phyloP scores from a whole-genome alignment of 2,113 vertebrate genomes.

The Poeciliopsis prolifica region DNA sequence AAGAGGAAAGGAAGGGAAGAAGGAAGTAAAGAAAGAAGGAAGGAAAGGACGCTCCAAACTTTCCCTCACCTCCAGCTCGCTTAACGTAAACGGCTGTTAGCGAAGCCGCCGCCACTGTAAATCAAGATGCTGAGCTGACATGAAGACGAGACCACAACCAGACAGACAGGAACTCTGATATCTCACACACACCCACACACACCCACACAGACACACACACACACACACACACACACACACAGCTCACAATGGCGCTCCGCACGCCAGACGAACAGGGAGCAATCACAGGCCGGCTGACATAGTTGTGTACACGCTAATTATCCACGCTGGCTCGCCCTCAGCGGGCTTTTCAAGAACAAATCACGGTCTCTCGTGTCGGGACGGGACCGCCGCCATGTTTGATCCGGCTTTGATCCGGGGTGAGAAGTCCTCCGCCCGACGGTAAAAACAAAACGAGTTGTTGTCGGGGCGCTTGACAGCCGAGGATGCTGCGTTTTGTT shows the following conservation, averaged over 20 bases:
- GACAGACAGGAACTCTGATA: conserved; percentile 60
- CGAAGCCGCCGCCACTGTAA: conserved; percentile 46
- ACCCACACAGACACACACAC: conserved; percentile 56
- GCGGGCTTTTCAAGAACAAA: conserved; percentile 69
- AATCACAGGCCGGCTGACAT: conserved; percentile 67
- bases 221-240: conserved; percentile 54
- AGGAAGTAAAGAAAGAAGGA: neutral
- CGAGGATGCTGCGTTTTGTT: conserved; percentile 71
- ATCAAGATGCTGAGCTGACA: conserved; percentile 62
- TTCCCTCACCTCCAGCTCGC: neutral
- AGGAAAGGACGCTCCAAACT: neutral
- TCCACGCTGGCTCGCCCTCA: conserved; percentile 69
- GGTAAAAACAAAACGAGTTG: conserved; percentile 24
- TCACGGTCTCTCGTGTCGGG: conserved; percentile 44
- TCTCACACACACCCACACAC: conserved; percentile 24
- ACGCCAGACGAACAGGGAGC: conserved; percentile 61
- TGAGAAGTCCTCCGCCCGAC: conserved; percentile 61
- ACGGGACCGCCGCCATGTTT: conserved; percentile 70
- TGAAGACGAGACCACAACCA: conserved; percentile 44
- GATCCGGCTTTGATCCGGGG: conserved; percentile 68
- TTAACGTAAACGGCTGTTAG: conserved; percentile 9
- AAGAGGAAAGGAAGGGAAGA: no score
- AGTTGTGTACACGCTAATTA: conserved; percentile 80
- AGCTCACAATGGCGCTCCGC: conserved; percentile 64
- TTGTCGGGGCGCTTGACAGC: conserved; percentile 64